Evolutionary conservation across 1,140 invertebrate genomes (phyloP).

Genomic region (Euwallacea similis): DNA sequence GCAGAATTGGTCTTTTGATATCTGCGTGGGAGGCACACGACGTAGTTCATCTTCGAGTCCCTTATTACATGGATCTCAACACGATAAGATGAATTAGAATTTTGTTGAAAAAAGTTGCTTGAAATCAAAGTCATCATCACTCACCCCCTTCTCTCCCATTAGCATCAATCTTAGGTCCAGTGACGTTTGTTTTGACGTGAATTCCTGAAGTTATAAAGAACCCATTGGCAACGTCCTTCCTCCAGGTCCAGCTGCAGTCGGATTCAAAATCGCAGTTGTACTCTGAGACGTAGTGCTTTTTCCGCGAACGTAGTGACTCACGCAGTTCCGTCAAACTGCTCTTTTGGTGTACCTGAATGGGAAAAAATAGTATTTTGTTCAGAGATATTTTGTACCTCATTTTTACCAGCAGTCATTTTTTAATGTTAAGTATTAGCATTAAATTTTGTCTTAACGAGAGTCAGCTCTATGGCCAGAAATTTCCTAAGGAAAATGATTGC

Average conservation of each 20-base stretch:
- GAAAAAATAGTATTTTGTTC: too few species aligned
- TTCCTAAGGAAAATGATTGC: too few species aligned
- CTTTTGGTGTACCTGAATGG: too few species aligned
- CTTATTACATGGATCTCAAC: neutral
- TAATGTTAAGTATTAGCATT: too few species aligned
- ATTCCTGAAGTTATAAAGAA: slow-evolving; percentile 46
- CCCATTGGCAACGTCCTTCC: slow-evolving; percentile 49
- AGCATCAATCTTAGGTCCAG: slow-evolving; percentile 47
- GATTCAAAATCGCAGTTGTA: slow-evolving; percentile 50
- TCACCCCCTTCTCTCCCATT: slow-evolving; percentile 27
- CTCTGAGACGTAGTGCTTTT: slow-evolving; percentile 29
- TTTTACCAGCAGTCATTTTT: too few species aligned
- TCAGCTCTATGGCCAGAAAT: too few species aligned
- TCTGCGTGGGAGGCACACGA: slow-evolving; percentile 1
- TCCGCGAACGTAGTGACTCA: too few species aligned
- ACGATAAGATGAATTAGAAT: too few species aligned
- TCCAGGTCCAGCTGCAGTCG: slow-evolving; percentile 50
- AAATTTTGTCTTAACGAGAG: too few species aligned
- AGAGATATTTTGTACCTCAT: too few species aligned
- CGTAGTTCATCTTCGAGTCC: neutral
- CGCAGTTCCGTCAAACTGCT: too few species aligned
- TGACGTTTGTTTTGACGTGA: slow-evolving; percentile 36
- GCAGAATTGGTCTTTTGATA: neutral
- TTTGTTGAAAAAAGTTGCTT: too few species aligned
- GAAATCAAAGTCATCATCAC: neutral